These are phyloP conservation scores for Cecidostiba fungosa DNA, from an alignment of 2,888 invertebrate species.

Conservation along the genomic window DNA sequence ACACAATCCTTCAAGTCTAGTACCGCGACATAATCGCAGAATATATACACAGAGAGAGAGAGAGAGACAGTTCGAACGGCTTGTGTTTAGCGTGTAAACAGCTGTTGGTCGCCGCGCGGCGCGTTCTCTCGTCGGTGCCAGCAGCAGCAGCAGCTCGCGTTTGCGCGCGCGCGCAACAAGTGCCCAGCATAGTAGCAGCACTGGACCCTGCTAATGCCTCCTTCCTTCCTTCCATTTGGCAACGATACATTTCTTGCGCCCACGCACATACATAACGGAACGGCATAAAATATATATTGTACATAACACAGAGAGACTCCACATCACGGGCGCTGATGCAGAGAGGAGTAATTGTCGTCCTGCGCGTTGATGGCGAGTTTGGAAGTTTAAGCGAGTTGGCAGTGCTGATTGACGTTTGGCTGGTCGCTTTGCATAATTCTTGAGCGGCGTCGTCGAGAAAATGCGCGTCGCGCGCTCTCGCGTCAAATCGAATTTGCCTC, in stretches of 20 bases:
- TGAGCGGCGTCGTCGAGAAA: constrained; percentile 10
- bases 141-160: not conserved
- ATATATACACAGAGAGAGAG: not conserved
- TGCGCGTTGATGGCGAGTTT: constrained; percentile 69
- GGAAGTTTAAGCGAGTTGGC: constrained; percentile 59
- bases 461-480: constrained; percentile 22
- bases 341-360: constrained; percentile 41
- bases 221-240: constrained; percentile 36
- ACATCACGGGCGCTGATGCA: constrained; percentile 26
- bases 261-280: not conserved
- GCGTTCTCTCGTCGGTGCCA: not conserved
- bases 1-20: too few species aligned
- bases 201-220: constrained; percentile 27
- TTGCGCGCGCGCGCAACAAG: constrained; percentile 73
- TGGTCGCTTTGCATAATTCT: constrained; percentile 78
- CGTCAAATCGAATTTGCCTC: constrained; percentile 79
- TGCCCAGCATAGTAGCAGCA: constrained; percentile 64
- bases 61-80: not conserved
- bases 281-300: too few species aligned
- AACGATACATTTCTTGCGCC: constrained; percentile 54
- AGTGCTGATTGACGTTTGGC: constrained; percentile 77
- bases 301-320: not conserved
- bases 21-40: not conserved
- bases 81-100: constrained; percentile 51
- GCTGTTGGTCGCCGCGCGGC: constrained; percentile 68